Evolutionary conservation across 2,113 vertebrate species (phyloP), one percentile per base, ranked within the genome.

Genomic region (Rhabdomys dilectus): DNA sequence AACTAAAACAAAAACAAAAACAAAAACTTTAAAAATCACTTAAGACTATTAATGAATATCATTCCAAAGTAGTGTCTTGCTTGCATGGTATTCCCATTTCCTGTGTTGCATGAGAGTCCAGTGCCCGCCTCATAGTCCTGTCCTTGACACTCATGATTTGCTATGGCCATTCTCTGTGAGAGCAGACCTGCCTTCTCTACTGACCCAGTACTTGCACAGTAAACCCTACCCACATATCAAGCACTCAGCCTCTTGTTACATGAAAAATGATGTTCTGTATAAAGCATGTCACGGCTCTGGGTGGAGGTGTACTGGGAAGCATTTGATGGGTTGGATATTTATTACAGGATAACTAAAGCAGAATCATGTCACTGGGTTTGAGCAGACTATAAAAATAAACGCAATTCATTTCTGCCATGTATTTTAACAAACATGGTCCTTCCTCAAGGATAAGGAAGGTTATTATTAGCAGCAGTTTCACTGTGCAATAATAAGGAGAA

Each of bases 301-400:
- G 72, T 92, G 88, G 36, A 26, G 56, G 92, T 34, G 2, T 91
- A 73, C 87, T 6, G 72, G 31, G 8, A 97, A 86, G 66, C 64
- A 95, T 82, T 95, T 78, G 90, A 88, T 64, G 51, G 9, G 58
- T 92, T 90, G 60, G 51, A 31, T 94, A n/a, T 51, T 88, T 93
- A n/a, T 58, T 92, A 75, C 0, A 89, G 80, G 17, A n/a, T 29
- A 91, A 64, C 31, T 93, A 73, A 93, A 89, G 53, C 82, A 62
- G 10, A 94, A 72, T 12, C 51, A 82, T 22, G 53, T 96, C 70
- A 84, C 70, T 96, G 60, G 84, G 11, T 93, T 75, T 89, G 16
- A 75, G 68, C 34, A 95, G 48, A 89, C 34, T 90, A 36, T 94
- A 81, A 93, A 95, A 91, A 81, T 45, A 56, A 88, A 68, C 0